Evolutionary conservation across 2,113 vertebrate species (phyloP).

Genomic region (Pholis gunnellus): DNA sequence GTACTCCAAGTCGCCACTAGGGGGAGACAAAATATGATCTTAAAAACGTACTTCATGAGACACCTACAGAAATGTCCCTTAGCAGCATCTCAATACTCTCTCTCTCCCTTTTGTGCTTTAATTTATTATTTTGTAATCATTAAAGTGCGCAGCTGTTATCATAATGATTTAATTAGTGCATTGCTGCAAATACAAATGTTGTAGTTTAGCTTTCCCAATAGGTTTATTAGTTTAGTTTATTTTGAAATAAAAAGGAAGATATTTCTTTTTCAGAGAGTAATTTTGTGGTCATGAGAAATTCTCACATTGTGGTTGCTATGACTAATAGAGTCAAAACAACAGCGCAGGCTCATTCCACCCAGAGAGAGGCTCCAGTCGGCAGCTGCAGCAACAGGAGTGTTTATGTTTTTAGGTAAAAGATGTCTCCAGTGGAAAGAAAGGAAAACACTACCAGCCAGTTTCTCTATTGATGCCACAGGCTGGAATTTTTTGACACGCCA

Average conservation of each 20-base stretch:
- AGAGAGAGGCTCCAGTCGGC: constrained; percentile 36
- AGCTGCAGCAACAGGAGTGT: constrained; percentile 56
- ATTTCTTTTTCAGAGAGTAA: neutral
- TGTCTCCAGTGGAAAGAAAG: constrained; percentile 35
- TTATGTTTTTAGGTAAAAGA: constrained; percentile 51
- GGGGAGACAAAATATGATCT: constrained; percentile 52
- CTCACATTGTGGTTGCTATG: constrained; percentile 25
- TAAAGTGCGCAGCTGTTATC: neutral
- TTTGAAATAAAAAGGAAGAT: neutral
- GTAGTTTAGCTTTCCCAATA: neutral
- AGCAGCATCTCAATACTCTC: neutral
- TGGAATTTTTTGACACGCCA: neutral
- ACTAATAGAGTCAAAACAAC: constrained; percentile 46
- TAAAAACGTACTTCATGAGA: neutral
- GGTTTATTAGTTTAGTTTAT: neutral
- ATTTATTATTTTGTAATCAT: neutral
- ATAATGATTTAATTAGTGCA: neutral
- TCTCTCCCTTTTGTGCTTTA: neutral
- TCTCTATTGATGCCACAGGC: neutral
- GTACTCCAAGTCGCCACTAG: constrained; percentile 46
- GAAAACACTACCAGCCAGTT: constrained; percentile 15
- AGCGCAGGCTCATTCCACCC: constrained; percentile 22
- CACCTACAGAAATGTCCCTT: neutral
- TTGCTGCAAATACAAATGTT: neutral
- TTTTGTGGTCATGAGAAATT: constrained; percentile 12